A percentile compares a stretch with the other conserved stretches of the same genome.
Evolutionary conservation across 2,888 invertebrate genomes (phyloP).

Genomic region (Lithodes maja): DNA sequence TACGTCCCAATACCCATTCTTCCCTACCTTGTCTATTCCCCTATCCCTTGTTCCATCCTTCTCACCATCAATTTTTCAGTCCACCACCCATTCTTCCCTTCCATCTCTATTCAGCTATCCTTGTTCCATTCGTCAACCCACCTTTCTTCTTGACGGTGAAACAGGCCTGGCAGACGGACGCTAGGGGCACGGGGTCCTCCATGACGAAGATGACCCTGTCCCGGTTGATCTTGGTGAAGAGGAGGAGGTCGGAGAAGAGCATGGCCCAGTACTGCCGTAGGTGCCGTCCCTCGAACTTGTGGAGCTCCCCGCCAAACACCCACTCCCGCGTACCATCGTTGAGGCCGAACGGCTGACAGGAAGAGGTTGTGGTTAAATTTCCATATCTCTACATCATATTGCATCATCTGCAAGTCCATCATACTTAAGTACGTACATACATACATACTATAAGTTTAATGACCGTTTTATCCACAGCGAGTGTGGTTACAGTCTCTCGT

Average conservation of each 20-base stretch:
- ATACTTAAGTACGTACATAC: no score
- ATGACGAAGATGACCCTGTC: slow-evolving; percentile 91
- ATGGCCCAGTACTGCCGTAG: slow-evolving; percentile 90
- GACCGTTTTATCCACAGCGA: no score
- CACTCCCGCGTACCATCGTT: slow-evolving; percentile 89
- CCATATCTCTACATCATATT: no score
- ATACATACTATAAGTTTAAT: no score
- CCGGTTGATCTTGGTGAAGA: slow-evolving; percentile 90
- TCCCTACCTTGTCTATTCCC: not conserved
- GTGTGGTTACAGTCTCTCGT: no score
- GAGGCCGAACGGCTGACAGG: slow-evolving; percentile 84
- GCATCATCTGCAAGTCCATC: no score
- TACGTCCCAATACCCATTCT: not conserved
- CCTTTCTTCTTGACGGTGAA: slow-evolving; percentile 88
- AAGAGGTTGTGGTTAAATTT: no score
- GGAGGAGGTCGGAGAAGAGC: slow-evolving; percentile 87
- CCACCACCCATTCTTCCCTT: not conserved
- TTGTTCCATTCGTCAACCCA: slow-evolving; percentile 9
- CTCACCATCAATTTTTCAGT: not conserved
- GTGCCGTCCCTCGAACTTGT: slow-evolving; percentile 87
- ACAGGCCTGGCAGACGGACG: slow-evolving; percentile 86
- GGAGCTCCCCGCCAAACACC: slow-evolving; percentile 91
- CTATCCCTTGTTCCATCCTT: not conserved
- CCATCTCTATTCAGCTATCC: not conserved
- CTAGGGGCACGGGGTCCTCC: slow-evolving; percentile 88